Evolutionary conservation across 2,888 invertebrate species (phyloP), one percentile per base, ranked within the genome.

Genomic region (Tenthredo scrophulariae): DNA sequence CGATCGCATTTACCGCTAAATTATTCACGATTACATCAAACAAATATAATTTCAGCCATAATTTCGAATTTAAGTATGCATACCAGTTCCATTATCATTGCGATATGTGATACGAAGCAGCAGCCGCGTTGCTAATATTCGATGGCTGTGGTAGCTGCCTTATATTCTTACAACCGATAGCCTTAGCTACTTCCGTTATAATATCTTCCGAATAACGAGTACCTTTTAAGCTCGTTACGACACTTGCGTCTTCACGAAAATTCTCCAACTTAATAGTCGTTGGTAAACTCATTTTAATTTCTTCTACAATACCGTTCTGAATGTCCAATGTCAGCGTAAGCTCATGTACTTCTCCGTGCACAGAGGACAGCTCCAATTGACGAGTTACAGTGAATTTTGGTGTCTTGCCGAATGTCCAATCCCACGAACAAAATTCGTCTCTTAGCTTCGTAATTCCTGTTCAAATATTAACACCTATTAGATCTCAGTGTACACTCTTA

Each of bases 341-440:
- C 86, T 95, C 95, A 88, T 95, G 86, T 92, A 93, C 85, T 43
- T 88, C 86, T 26, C 88, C 89, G 15, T 90, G 88, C 3, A 84
- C 85, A 0, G 93, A 91, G 0, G 96, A 96, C 3, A 96, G 94
- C 6, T 95, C 95, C 91, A 97, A 95, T 0, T 95, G 93, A 54
- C 96, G 95, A 86, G 95, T 95, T 26, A 97, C 96, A 0, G 95
- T 95, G 93, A 98, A 98, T 88, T 96, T 95, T 0, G 98, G 99
- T 0, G 98, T 97, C 92, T 96, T 96, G 0, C 98, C 98, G 92
- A 95, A 97, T 87, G 96, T 96, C 98, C 98, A 98, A 85, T 98
- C 96, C 98, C 98, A 98, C 40, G 96, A 96, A 87, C 94, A 93
- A 82, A 97, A 95, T 86, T 96, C 96, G 62, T 95, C 94, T 85